phyloP scores from a whole-genome alignment of 2,113 vertebrate species.

The Accipiter virgatus region DNA sequence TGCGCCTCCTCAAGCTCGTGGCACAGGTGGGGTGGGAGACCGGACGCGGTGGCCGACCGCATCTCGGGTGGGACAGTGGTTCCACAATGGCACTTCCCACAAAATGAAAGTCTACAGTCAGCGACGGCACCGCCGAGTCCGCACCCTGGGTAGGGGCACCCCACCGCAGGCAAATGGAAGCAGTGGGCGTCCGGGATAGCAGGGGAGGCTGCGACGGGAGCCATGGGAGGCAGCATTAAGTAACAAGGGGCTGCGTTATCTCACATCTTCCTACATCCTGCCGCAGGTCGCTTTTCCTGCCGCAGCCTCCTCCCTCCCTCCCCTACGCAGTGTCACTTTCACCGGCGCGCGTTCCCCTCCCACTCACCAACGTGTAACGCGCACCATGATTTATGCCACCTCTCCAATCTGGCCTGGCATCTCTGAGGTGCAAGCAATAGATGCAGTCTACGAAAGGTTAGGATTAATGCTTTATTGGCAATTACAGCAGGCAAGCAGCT shows the following conservation, averaged over 20 bases:
- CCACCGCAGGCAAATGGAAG: background rate
- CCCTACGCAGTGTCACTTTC: background rate
- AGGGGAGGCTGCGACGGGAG: background rate
- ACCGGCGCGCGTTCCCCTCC: background rate
- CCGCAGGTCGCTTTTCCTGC: conserved; percentile 12
- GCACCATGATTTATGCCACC: background rate
- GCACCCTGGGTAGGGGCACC: background rate
- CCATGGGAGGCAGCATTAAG: background rate
- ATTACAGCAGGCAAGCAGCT: background rate
- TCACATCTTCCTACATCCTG: conserved; percentile 40
- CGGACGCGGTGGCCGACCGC: rapidly evolving
- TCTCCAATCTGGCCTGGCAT: background rate
- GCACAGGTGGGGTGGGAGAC: background rate
- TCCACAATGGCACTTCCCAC: background rate
- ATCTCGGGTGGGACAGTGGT: background rate
- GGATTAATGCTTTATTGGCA: conserved; percentile 2
- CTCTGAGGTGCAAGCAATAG: background rate
- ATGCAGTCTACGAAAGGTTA: background rate
- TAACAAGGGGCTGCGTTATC: background rate
- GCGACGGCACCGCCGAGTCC: background rate
- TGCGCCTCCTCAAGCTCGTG: rapidly evolving
- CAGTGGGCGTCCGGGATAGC: background rate
- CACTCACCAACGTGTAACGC: background rate
- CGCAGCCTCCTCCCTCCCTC: background rate
- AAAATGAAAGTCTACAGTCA: background rate